Evolutionary conservation across 2,888 invertebrate genomes (phyloP).

Genomic region (Himalopsyche kuldschensis): DNA sequence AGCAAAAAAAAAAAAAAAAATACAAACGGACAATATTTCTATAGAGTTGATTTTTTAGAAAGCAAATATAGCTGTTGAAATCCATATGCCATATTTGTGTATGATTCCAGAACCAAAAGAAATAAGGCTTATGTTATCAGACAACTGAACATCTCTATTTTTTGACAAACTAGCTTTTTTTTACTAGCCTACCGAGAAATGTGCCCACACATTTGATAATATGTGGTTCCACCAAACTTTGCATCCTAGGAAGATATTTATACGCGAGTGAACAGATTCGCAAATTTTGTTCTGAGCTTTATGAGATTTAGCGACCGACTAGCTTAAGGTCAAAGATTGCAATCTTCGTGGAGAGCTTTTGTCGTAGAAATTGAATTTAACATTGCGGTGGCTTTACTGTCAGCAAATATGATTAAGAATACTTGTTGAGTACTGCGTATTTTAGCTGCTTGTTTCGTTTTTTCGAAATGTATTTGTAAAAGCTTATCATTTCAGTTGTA

Average conservation of each 20-base stretch:
- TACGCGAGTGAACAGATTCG: neutral
- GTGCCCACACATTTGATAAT: too few relatives aligned
- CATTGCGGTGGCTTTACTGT: slow-evolving; percentile 18
- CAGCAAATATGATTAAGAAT: slow-evolving; percentile 19
- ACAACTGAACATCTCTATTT: neutral
- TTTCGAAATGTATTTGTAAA: neutral
- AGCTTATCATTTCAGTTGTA: neutral
- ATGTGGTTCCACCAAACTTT: neutral
- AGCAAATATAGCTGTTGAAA: too few relatives aligned
- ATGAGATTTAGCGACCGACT: neutral
- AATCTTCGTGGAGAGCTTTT: neutral
- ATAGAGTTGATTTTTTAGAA: too few relatives aligned
- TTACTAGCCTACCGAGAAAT: neutral
- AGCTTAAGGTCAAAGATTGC: slow-evolving; percentile 5
- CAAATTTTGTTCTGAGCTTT: neutral
- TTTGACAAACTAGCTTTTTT: neutral
- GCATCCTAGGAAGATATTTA: neutral
- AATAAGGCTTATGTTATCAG: neutral
- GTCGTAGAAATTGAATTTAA: slow-evolving; percentile 10
- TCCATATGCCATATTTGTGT: neutral
- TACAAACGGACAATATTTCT: too few relatives aligned
- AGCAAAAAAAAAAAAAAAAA: too few relatives aligned
- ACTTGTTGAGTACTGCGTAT: neutral
- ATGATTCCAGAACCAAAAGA: neutral
- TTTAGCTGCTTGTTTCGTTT: neutral